Conservation (phyloP, 2,113 vertebrate species). For the Verasper variegatus region DNA sequence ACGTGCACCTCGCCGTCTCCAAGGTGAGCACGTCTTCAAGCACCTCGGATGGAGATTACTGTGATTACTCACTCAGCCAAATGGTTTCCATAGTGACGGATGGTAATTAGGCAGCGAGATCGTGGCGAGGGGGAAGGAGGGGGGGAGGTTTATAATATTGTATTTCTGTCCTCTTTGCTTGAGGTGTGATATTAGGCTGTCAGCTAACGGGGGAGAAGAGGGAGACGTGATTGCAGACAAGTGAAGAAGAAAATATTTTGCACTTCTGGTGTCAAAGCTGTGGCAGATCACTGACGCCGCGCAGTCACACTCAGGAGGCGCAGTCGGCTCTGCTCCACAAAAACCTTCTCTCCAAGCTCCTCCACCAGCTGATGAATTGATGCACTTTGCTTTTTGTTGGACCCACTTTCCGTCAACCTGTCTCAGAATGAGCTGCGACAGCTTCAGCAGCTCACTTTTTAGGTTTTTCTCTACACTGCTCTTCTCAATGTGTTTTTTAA, state of each 20-base stretch:
- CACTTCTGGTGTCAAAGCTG: slow-evolving; percentile 67
- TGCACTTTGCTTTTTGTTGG: neutral
- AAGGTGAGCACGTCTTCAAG: slow-evolving; percentile 77
- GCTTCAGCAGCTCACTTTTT: too few relatives aligned
- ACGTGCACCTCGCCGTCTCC: slow-evolving; percentile 28
- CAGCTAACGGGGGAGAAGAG: slow-evolving; percentile 53
- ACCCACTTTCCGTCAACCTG: neutral
- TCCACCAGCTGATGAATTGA: slow-evolving; percentile 2
- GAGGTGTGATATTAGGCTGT: slow-evolving; percentile 78
- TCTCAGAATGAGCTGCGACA: neutral
- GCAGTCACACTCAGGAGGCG: slow-evolving; percentile 14
- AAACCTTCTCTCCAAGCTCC: neutral
- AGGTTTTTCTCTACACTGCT: too few relatives aligned
- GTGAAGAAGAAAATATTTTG: slow-evolving; percentile 71
- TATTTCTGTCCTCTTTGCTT: slow-evolving; percentile 66
- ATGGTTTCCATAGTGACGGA: slow-evolving; percentile 75
- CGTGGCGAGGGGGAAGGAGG: slow-evolving; percentile 12
- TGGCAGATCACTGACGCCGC: slow-evolving; percentile 47
- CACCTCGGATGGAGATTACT: slow-evolving; percentile 78
- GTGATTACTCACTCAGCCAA: slow-evolving; percentile 79
- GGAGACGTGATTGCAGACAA: slow-evolving; percentile 64
- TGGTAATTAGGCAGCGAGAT: slow-evolving; percentile 73
- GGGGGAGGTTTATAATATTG: slow-evolving; percentile 63
- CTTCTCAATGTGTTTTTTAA: too few relatives aligned
- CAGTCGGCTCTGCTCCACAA: neutral